Evolutionary conservation across 2,888 invertebrate species (phyloP), one percentile per base, ranked within the genome.

Genomic region (Xestia rhomboidea): DNA sequence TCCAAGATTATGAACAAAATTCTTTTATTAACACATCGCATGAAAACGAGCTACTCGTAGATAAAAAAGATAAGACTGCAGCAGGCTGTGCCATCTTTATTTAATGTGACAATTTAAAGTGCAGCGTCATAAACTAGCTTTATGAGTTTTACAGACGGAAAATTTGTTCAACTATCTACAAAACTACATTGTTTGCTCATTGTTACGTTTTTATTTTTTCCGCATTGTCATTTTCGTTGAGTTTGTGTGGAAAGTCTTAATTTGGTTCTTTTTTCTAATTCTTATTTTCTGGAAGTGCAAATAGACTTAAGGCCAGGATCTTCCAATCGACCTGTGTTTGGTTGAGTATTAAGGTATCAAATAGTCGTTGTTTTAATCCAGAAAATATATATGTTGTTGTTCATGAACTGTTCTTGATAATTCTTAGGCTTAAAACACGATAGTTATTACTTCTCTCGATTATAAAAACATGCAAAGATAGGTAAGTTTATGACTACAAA

Each of bases 41-140:
- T 79, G 68, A 72, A 79, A 83, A 76, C 34, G 30, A 57, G 18
- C 34, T 0, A 10, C 41, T 41, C 41, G 41, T 41, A 57, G 67
- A 73, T 81, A 76, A 70, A 76, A 82, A 70, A 60, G 62, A 76
- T 73, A 68, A 44, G 11, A n/a, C 64, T 64, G 7, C 44, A 62
- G 46, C 72, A 70, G 44, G 11, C 70, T 63, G 46, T 34, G 51
- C 79, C 79, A 82, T 84, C 74, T 82, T 84, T 78, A 75, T 84
- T 85, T 86, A 81, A 87, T 78, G 84, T 68, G 60, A 70, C 78
- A 84, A 83, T 85, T 87, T 75, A 68, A 85, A 85, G 41, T 78
- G 72, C 57, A 68, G 68, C 41, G 3, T 51, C 77, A 76, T 87
- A 87, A 87, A 87, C 72, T 67, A 60, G 70, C 62, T 85, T 85